Conservation (phyloP, 2,113 vertebrate species). For the Pseudorectes ferrugineus region DNA sequence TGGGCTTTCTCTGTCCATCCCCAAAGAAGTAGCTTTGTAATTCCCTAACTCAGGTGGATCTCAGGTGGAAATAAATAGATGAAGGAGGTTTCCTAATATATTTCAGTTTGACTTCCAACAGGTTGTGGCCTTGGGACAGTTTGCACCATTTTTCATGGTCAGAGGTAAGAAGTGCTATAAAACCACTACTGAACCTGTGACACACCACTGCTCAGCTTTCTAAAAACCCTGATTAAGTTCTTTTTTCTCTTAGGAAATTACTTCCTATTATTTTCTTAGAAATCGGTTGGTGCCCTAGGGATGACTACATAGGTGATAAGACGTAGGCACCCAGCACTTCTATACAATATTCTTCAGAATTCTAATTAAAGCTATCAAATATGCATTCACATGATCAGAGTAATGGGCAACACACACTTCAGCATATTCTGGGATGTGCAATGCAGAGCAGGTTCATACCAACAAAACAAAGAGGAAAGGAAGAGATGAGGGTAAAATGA, state of each 20-base stretch:
- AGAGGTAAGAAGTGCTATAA: not conserved
- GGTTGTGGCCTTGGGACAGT: not conserved
- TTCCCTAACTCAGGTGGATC: not conserved
- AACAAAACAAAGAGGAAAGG: not conserved
- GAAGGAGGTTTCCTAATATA: not conserved
- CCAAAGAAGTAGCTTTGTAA: not conserved
- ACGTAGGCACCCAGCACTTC: not conserved
- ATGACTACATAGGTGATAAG: not conserved
- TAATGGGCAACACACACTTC: not conserved
- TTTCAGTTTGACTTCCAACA: not conserved
- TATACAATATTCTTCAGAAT: not conserved
- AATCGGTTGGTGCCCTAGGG: not conserved
- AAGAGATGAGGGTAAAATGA: not conserved
- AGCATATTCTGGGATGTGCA: not conserved
- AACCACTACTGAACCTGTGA: not conserved
- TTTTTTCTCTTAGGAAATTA: not conserved
- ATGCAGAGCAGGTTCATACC: not conserved
- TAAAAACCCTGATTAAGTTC: not conserved
- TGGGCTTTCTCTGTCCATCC: not conserved
- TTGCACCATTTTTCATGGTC: not conserved
- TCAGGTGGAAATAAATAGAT: not conserved
- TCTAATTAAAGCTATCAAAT: not conserved
- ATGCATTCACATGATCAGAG: not conserved
- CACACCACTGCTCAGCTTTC: not conserved
- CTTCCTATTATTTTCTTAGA: not conserved